These are phyloP conservation scores for Taenaris catops DNA, from an alignment of 2,888 invertebrate genomes.

Conservation along the genomic window DNA sequence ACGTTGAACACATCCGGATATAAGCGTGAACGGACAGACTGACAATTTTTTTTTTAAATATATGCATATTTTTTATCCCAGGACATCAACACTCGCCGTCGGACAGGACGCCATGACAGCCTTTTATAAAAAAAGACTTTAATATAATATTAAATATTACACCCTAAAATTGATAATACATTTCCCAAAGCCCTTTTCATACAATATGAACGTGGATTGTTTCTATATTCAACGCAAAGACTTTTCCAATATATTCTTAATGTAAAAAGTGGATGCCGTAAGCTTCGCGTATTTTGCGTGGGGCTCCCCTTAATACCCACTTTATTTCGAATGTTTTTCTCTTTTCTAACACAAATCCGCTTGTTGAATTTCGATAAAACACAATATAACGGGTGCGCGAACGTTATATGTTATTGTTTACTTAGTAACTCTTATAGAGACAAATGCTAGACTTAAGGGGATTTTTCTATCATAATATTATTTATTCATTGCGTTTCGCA, in stretches of 20 bases:
- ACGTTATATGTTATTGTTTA: slow-evolving; percentile 14
- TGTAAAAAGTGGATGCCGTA: slow-evolving; percentile 11
- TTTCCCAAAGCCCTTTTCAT: too few relatives aligned
- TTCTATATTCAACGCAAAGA: slow-evolving; percentile 2
- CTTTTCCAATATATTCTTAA: slow-evolving; percentile 12
- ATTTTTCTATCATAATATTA: slow-evolving; percentile 3
- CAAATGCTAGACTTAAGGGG: slow-evolving; percentile 7
- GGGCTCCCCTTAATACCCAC: slow-evolving; percentile 22
- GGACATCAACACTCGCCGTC: too few relatives aligned
- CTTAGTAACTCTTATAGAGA: slow-evolving; percentile 5
- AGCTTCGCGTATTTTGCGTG: slow-evolving; percentile 18
- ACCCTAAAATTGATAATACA: too few relatives aligned
- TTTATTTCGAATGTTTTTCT: slow-evolving; percentile 24
- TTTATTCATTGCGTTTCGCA: slow-evolving; percentile 18
- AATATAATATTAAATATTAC: too few relatives aligned
- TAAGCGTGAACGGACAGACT: too few relatives aligned
- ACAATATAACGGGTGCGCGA: slow-evolving; percentile 17
- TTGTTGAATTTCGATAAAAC: slow-evolving; percentile 24
- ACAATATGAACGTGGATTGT: neutral
- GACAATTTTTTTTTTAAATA: too few relatives aligned
- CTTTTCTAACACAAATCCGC: slow-evolving; percentile 23
- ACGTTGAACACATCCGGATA: too few relatives aligned
- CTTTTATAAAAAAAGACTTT: too few relatives aligned
- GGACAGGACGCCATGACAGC: too few relatives aligned
- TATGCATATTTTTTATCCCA: too few relatives aligned